Percentiles rank a stretch among this genome's conserved stretches.
These are phyloP conservation scores for Siniperca chuatsi DNA, from an alignment of 2,113 vertebrate genomes.

Conservation along the genomic window DNA sequence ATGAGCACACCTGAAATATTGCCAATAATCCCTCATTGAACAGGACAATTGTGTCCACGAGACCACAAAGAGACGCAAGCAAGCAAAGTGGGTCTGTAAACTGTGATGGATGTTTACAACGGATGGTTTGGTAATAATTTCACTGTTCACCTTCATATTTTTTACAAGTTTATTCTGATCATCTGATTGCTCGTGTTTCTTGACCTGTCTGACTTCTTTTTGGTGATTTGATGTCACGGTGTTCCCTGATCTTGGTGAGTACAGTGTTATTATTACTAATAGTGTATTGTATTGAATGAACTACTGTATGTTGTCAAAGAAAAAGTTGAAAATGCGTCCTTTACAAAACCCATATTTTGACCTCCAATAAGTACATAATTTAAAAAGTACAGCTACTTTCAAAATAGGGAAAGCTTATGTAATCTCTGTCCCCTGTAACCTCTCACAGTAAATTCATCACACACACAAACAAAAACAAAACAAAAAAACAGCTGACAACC, in stretches of 20 bases:
- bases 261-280: neutral
- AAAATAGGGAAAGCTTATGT: neutral
- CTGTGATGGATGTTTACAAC: too few relatives aligned
- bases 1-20: too few relatives aligned
- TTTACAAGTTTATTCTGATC: too few relatives aligned
- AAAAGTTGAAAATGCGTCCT: neutral
- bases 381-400: neutral
- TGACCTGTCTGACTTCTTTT: too few relatives aligned
- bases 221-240: too few relatives aligned
- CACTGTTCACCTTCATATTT: too few relatives aligned
- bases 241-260: neutral
- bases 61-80: too few relatives aligned
- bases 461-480: neutral
- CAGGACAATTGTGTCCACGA: too few relatives aligned
- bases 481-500: neutral
- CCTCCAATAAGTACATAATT: neutral
- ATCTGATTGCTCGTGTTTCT: too few relatives aligned
- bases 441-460: slow-evolving; percentile 1
- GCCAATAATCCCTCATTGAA: too few relatives aligned
- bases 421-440: neutral
- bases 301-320: neutral
- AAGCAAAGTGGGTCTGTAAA: too few relatives aligned
- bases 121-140: too few relatives aligned
- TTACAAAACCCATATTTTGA: neutral
- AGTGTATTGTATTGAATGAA: neutral